A percentile compares a stretch with the other conserved stretches of the same genome.
Evolutionary conservation across 2,888 invertebrate genomes (phyloP).

Genomic region (Cosmorhoe ocellata): DNA sequence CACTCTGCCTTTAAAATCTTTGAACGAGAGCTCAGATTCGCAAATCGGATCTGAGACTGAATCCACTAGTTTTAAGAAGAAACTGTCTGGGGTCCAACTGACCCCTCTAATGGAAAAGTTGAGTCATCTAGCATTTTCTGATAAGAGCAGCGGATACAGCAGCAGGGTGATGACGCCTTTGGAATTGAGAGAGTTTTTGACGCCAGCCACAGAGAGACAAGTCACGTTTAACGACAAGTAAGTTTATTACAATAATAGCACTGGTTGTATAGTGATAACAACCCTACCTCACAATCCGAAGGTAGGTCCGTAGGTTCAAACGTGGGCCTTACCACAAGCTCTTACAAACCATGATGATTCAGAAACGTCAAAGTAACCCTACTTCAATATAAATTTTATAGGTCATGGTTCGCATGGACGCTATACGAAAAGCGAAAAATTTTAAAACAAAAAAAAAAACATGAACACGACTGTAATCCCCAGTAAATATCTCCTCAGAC

Average conservation of each 20-base stretch:
- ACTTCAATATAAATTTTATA: too few species aligned
- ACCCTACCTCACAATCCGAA: too few species aligned
- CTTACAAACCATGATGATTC: too few species aligned
- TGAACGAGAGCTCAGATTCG: conserved; percentile 72
- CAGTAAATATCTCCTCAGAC: too few species aligned
- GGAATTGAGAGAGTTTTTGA: conserved; percentile 68
- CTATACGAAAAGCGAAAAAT: too few species aligned
- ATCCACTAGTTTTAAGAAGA: conserved; percentile 72
- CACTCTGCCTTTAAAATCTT: conserved; percentile 87
- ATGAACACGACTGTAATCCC: too few species aligned
- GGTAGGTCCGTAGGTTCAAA: too few species aligned
- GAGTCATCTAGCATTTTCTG: conserved; percentile 87
- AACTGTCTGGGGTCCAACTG: conserved; percentile 86
- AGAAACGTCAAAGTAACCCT: too few species aligned
- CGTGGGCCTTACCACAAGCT: too few species aligned
- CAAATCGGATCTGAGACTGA: conserved; percentile 57
- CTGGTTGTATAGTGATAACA: too few species aligned
- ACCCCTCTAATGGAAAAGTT: conserved; percentile 92
- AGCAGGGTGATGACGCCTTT: conserved; percentile 86
- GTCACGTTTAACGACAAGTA: conserved; percentile 65
- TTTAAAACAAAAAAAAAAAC: too few species aligned
- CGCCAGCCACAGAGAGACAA: conserved; percentile 67
- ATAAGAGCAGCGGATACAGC: conserved; percentile 86
- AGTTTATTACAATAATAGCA: conserved; percentile 8
- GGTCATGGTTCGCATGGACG: too few species aligned